Evolutionary conservation across 2,888 invertebrate genomes (phyloP), one percentile per base, ranked within the genome.

Genomic region (Brassicogethes aeneus): DNA sequence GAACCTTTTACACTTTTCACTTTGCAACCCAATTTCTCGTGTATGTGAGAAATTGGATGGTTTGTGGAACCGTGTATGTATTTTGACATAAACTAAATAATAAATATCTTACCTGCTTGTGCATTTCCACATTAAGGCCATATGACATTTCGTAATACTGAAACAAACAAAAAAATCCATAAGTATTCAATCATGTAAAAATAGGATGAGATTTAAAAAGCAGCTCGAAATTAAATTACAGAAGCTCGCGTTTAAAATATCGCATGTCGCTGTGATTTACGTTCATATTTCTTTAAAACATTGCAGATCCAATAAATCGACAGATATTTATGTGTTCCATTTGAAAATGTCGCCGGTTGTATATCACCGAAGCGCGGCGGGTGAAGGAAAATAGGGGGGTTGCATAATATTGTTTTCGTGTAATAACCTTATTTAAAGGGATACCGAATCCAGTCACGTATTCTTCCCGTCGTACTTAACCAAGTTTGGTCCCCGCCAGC

Each of bases 121-220:
- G 92, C 90, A 94, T 91, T 76, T 95, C 95, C 68, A 91, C 91
- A 74, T 93, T 93, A 72, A 94, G 83, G 61, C 92, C 92, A 74
- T 93, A 93, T 42, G 92, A 92, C 92, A 94, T 93, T 79, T 95
- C 95, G 77, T 93, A 93, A 75, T 93, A 94, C 91, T 92, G 85
- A 62, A 86, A 87, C 71, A 73, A 65, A 74, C 72, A 72, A 50
- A 47, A 23, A 46, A 51, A 15, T 23, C 30, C 14, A 36, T 39
- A 40, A 43, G 39, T 37, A 39, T 16, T 36, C 40, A 47, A n/a
- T n/a, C n/a, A n/a, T 36, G 35, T 43, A 30, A 23, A 32, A 40
- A 44, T 40, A 47, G 44, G 40, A 40, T 37, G 34, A 30, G 37
- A 46, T n/a, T n/a, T n/a, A n/a, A n/a, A n/a, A n/a, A 33, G n/a